Percentiles rank a stretch among this genome's conserved stretches.
Evolutionary conservation across 1,140 invertebrate species (phyloP).

Genomic region (Araneus ventricosus): DNA sequence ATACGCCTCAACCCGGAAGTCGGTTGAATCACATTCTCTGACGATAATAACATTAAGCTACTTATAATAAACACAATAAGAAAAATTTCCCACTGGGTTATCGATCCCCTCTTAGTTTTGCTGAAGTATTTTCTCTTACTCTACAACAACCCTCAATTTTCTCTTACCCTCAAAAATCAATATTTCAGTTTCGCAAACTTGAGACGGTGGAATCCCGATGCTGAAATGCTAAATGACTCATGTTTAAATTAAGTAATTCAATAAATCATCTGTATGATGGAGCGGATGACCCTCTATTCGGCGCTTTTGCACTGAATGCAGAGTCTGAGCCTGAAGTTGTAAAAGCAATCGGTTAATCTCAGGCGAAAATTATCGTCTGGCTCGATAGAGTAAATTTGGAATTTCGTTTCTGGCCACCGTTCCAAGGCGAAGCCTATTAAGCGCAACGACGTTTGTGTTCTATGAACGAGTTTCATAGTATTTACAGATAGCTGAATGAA

Average conservation of each 20-base stretch:
- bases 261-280: not conserved
- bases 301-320: not conserved
- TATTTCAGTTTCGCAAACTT: too few relatives aligned
- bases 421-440: not conserved
- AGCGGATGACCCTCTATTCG: not conserved
- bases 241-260: conserved; percentile 22
- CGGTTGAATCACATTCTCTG: too few relatives aligned
- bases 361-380: not conserved
- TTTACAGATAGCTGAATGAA: not conserved
- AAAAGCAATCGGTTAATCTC: not conserved
- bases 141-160: too few relatives aligned
- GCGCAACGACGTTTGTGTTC: not conserved
- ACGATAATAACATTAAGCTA: too few relatives aligned
- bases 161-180: too few relatives aligned
- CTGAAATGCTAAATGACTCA: not conserved
- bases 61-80: too few relatives aligned
- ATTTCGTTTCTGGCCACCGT: not conserved
- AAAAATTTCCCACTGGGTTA: too few relatives aligned
- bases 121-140: too few relatives aligned
- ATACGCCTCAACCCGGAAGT: too few relatives aligned
- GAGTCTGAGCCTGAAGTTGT: not conserved
- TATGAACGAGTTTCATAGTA: not conserved
- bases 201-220: not conserved
- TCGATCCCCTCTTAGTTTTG: too few relatives aligned
- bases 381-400: not conserved